Evolutionary conservation across 2,797 vertebrate genomes (phyloP), one percentile per base, ranked within the genome.

Genomic region (Pristis pectinata): DNA sequence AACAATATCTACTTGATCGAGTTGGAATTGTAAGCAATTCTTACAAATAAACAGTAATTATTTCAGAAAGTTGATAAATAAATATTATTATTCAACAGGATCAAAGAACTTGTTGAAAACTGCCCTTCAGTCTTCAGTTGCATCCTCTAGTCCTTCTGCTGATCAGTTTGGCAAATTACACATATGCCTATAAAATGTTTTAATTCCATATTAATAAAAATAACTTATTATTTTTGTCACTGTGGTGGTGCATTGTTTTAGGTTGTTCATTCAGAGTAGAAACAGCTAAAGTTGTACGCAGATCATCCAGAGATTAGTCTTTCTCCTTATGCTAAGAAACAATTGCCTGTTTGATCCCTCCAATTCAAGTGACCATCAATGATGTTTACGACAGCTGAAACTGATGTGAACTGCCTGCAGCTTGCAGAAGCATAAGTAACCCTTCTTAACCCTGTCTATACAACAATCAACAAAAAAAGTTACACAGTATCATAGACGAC

Each of bases 121-220:
- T 76, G 70, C 37, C 44, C 22, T 44, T 15, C 61, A 64, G 7
- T 64, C 61, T 64, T 10, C 15, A 64, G 9, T 64, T 64, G 44
- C 70, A 64, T 93, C 41, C 92, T 93, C 49, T 15, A 41, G 2
- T 92, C 59, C 89, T 67, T 92, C 61, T 92, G n/a, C n/a, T 92
- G 22, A 92, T 67, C 34, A 92, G 89, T n/a, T 87, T 61, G 53
- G 89, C 64, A 64, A 44, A 70, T 41, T n/a, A 67, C 89, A 91
- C 59, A 41, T 41, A n/a, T 92, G 56, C 61, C 17, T 41, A 70
- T 67, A 7, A 92, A 64, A 37, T 91, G 15, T n/a, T 91, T 91
- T 91, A 91, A 61, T n/a, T 91, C 34, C 56, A 37, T 56, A 91
- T 91, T 67, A 44, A 92, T 41, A 67, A 92, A 67, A 87, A 15